phyloP scores from a whole-genome alignment of 2,888 invertebrate species.

The Thereva nobilitata region DNA sequence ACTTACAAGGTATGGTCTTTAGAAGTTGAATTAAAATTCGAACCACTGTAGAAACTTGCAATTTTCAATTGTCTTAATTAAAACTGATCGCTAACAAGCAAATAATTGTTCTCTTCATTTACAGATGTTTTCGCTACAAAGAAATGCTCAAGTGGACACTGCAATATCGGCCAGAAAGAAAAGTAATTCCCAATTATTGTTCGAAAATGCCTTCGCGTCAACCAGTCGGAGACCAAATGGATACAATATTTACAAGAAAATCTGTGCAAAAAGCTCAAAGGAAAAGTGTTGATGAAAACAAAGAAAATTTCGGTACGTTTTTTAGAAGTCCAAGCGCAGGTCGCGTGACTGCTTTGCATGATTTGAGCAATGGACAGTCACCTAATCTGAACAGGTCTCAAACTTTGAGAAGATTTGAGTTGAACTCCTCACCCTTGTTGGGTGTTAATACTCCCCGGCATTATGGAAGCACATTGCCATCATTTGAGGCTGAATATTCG shows the following conservation, averaged over 20 bases:
- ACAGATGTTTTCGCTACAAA: background rate
- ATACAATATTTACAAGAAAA: constrained; percentile 21
- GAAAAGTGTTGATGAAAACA: constrained; percentile 48
- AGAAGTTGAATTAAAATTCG: no score
- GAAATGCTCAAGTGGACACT: constrained; percentile 41
- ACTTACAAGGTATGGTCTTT: no score
- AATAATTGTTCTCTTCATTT: background rate
- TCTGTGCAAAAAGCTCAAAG: background rate
- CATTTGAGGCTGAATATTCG: constrained; percentile 44
- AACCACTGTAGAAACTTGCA: no score
- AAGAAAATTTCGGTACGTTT: constrained; percentile 55
- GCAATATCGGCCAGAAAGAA: constrained; percentile 23
- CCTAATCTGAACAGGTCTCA: constrained; percentile 44
- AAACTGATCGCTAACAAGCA: background rate
- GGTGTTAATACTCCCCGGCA: constrained; percentile 7
- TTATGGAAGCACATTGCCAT: constrained; percentile 43
- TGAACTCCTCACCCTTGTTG: constrained; percentile 31
- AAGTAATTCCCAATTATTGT: constrained; percentile 31
- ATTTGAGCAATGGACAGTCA: constrained; percentile 55
- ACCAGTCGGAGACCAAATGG: constrained; percentile 13
- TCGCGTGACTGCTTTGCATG: constrained; percentile 52
- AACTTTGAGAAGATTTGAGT: constrained; percentile 33
- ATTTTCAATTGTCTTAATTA: no score
- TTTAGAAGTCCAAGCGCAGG: constrained; percentile 52
- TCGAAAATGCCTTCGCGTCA: constrained; percentile 16